Evolutionary conservation across 2,888 invertebrate genomes (phyloP).

Genomic region (Dioctria linearis): DNA sequence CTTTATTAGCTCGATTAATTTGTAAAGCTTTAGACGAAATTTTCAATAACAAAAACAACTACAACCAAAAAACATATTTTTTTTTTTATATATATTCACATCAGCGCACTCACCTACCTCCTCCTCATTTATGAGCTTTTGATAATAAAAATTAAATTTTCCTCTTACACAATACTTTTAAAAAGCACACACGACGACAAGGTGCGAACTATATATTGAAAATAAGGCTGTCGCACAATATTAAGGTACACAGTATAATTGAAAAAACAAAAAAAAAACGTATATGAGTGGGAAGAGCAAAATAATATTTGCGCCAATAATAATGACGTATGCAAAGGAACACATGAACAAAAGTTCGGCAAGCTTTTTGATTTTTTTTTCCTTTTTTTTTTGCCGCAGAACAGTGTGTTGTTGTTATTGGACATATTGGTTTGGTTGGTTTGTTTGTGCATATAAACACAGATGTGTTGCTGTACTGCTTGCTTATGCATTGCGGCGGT

Average conservation of each 20-base stretch:
- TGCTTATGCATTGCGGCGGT: neutral
- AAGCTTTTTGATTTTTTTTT: no score
- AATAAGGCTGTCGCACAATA: no score
- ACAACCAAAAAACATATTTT: no score
- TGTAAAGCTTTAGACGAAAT: constrained; percentile 31
- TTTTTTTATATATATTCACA: no score
- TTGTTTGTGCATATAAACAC: no score
- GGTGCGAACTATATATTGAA: no score
- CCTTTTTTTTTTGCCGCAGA: no score
- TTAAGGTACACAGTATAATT: neutral
- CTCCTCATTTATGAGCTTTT: neutral
- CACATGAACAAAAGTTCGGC: neutral
- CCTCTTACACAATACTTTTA: neutral
- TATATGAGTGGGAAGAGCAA: neutral
- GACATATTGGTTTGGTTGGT: no score
- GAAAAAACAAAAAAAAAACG: neutral
- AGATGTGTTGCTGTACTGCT: no score
- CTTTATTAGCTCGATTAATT: constrained; percentile 12
- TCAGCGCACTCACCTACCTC: no score
- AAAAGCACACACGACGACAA: neutral
- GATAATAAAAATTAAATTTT: neutral
- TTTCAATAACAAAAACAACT: neutral
- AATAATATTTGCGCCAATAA: neutral
- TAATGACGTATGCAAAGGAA: constrained; percentile 17
- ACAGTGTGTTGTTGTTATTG: no score